Evolutionary conservation across 2,888 invertebrate genomes (phyloP).

Genomic region (Neria commutata): DNA sequence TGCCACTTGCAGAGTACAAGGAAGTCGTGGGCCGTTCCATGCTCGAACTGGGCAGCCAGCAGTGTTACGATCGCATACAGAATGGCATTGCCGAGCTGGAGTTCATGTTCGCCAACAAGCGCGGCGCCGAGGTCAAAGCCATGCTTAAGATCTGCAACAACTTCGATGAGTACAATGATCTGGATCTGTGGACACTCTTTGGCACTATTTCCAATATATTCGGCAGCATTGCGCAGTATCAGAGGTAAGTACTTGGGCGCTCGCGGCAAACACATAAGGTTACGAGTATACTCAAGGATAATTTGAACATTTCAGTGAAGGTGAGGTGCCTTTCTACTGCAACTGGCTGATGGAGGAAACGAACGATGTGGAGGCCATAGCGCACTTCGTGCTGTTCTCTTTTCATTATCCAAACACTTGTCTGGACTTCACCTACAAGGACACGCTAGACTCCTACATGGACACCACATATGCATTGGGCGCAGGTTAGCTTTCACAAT

Average conservation of each 20-base stretch:
- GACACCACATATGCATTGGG: slow-evolving; percentile 27
- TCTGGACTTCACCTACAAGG: slow-evolving; percentile 33
- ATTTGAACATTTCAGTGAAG: not conserved
- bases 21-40: slow-evolving; percentile 43
- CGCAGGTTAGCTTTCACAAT: no score
- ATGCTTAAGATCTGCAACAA: slow-evolving; percentile 41
- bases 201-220: slow-evolving; percentile 44
- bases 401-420: slow-evolving; percentile 33
- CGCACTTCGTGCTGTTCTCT: slow-evolving; percentile 36
- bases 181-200: slow-evolving; percentile 44
- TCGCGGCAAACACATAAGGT: not conserved
- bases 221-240: slow-evolving; percentile 43
- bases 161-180: slow-evolving; percentile 35
- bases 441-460: slow-evolving; percentile 31
- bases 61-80: slow-evolving; percentile 43
- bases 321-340: slow-evolving; percentile 29
- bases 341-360: slow-evolving; percentile 30
- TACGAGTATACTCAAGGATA: no score
- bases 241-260: slow-evolving; percentile 33
- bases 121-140: slow-evolving; percentile 31
- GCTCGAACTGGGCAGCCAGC: slow-evolving; percentile 35
- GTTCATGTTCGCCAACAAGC: slow-evolving; percentile 31
- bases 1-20: slow-evolving; percentile 47
- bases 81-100: slow-evolving; percentile 40
- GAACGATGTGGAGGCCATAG: slow-evolving; percentile 37